Evolutionary conservation across 30 jellyfish, hydroid and myxozoan genomes (phyloP), one percentile per base, ranked within the genome.

Genomic region (Hydractinia symbiolongicarpus): DNA sequence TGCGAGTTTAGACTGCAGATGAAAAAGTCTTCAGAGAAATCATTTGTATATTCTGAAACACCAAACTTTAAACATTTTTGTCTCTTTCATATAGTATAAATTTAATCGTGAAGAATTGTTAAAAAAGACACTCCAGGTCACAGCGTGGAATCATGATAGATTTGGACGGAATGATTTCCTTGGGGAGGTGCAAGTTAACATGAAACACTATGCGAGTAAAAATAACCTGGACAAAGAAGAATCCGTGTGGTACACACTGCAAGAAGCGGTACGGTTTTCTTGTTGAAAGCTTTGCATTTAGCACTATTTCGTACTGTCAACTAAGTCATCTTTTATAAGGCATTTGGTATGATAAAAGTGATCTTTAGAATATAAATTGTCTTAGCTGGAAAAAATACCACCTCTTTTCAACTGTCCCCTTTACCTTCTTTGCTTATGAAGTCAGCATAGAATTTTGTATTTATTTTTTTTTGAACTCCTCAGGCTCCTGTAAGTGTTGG

Each of bases 401-500:
- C 44, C 44, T 30, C 44, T 2, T 30, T 30, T 30, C 44, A 30
- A 30, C 2, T 30, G 44, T 2, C 44, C 44, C 2, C 2, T 30
- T 30, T 30, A 30, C 44, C 44, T 30, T 30, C 44, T 30, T 30
- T 30, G 1, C 44, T 30, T 30, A 30, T 30, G 44, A 30, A 30
- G 44, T 30, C 44, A 30, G 44, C 2, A 30, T 30, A 30, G 44
- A 30, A 30, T 30, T 30, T 1, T 30, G 44, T 30, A 30, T 30
- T n/a, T 9, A n/a, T 73, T 30, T 73, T 50, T 15, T 15, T 51
- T 56, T 10, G 15, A 11, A 5, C 61, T 20, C 5, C 52, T 56
- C 70, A 93, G 99, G 96, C 99, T 16, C 96, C 95, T 8, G 96
- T 93, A 3, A 88, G 96, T 71, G 95, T 88, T 50, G 90, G 96